These are phyloP conservation scores for Neolamprologus sp. DNA, from an alignment of 2,113 vertebrate species.

Conservation along the genomic window DNA sequence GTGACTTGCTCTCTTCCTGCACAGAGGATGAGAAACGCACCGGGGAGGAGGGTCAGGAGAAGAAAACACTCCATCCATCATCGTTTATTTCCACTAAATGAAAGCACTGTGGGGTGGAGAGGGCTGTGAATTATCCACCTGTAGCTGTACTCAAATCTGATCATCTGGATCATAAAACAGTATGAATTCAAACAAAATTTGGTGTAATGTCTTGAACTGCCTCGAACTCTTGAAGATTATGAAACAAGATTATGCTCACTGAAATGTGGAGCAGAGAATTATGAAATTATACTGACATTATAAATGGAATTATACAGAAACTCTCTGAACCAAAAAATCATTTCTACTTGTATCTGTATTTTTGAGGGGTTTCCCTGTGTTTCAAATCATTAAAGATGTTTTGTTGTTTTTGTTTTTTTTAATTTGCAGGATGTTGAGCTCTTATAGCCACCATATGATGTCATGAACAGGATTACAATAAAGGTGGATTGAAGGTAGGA, in stretches of 20 bases:
- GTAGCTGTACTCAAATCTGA: not conserved
- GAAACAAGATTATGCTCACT: not conserved
- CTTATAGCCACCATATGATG: not conserved
- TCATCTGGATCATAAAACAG: not conserved
- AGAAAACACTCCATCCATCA: not conserved
- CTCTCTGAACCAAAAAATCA: not conserved
- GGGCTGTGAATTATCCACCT: not conserved
- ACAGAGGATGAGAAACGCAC: not conserved
- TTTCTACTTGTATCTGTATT: not conserved
- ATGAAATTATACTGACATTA: not conserved
- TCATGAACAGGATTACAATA: not conserved
- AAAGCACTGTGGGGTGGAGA: not conserved
- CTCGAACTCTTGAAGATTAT: not conserved
- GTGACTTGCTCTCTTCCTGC: constrained; percentile 82
- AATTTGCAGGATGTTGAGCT: not conserved
- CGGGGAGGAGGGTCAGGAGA: not conserved
- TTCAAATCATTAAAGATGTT: not conserved
- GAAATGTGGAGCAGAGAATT: not conserved
- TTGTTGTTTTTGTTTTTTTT: not conserved
- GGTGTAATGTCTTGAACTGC: not conserved
- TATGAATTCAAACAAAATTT: not conserved
- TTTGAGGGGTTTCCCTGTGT: not conserved
- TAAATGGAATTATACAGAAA: not conserved
- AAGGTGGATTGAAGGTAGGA: not conserved
- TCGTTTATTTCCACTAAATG: not conserved